Evolutionary conservation across 2,797 vertebrate species (phyloP), one percentile per base, ranked within the genome.

Genomic region (Megalops cyprinoides): DNA sequence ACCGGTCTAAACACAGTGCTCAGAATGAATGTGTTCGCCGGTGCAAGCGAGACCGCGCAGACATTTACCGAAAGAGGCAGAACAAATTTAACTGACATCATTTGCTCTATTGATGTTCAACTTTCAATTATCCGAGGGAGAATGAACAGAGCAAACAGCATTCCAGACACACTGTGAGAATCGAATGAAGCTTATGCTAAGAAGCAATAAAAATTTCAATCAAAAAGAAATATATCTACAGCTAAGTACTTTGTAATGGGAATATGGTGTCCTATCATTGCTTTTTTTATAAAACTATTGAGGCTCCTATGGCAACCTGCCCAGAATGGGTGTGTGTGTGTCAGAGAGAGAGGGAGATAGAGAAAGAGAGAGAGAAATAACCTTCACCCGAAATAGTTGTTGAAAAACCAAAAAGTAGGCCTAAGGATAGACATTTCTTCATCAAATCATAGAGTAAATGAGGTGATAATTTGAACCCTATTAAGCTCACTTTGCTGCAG

Each of bases 221-320:
- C 86, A 89, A 67, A 85, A 86, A 87, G 84, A 91, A 88, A 87
- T 89, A 84, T 91, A 90, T 90, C 88, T 88, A 85, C 87, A 92
- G 91, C 87, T 90, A 92, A 94, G 88, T 89, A 88, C 83, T 89
- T 86, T 85, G 87, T 91, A 92, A 91, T 91, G 87, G 86, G 88
- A 91, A 92, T 74, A 82, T 84, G 75, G 82, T 84, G 82, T 80
- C 80, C 73, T 83, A 83, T 85, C 77, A 83, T 78, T 77, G 84
- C 42, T 58, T 48, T 49, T 53, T 81, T 49, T 80, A 77, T 71
- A 58, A 58, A 78, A 82, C 65, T 48, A 48, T 60, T 39, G 18
- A 82, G 53, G 65, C 37, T 73, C 67, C 34, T 5, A 56, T 48
- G 56, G 55, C 55, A 65, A 44, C 44, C 55, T 82, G 44, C 71